A percentile compares a stretch with the other conserved stretches of the same genome.
phyloP scores from a whole-genome alignment of 2,888 invertebrate species.

The Spodoptera exigua region DNA sequence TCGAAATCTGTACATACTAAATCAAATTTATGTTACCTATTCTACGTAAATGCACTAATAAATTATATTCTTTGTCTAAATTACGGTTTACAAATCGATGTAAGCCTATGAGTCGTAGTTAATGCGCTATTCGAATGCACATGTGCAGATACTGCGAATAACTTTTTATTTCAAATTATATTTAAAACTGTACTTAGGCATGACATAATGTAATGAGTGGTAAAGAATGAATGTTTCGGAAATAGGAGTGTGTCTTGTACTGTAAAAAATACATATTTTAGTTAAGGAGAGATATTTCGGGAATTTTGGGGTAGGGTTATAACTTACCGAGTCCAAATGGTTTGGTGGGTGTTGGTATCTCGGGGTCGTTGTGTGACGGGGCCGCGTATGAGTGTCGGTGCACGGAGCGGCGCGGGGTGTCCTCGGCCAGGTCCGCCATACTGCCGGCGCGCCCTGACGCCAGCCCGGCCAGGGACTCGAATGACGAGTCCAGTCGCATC shows the following conservation, averaged over 20 bases:
- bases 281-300: conserved; percentile 33
- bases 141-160: conserved; percentile 60
- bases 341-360: conserved; percentile 91
- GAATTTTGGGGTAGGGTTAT: background rate
- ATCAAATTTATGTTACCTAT: conserved; percentile 63
- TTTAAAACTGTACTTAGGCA: conserved; percentile 58
- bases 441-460: conserved; percentile 93
- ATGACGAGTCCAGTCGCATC: conserved; percentile 94
- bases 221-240: conserved; percentile 68
- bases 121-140: conserved; percentile 64
- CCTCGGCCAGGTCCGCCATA: conserved; percentile 94
- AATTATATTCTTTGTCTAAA: conserved; percentile 55
- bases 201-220: conserved; percentile 71
- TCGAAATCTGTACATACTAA: conserved; percentile 64
- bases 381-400: conserved; percentile 90
- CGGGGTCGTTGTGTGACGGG: conserved; percentile 85
- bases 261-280: conserved; percentile 64
- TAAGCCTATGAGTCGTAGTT: conserved; percentile 48
- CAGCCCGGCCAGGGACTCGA: conserved; percentile 93
- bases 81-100: conserved; percentile 51
- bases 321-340: conserved; percentile 95
- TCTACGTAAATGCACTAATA: conserved; percentile 78
- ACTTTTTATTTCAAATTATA: conserved; percentile 44
- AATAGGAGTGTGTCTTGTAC: conserved; percentile 67
- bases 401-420: conserved; percentile 78